These are phyloP conservation scores for Platyscapa corneri DNA, from an alignment of 1,140 invertebrate genomes.

Conservation along the genomic window DNA sequence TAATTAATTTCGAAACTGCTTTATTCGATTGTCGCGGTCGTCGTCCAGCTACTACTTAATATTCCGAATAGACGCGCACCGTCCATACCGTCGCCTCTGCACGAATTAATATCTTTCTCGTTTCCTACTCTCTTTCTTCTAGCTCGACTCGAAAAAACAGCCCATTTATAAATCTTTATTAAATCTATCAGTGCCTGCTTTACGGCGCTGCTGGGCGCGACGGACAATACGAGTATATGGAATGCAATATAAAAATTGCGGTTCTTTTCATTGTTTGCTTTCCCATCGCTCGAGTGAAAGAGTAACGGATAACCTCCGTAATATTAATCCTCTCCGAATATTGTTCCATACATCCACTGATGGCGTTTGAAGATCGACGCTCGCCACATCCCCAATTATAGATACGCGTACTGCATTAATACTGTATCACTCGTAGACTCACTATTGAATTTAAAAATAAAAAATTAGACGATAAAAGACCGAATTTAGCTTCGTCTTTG, in stretches of 20 bases:
- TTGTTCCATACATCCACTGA: no score
- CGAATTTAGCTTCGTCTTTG: no score
- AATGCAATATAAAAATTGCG: background rate
- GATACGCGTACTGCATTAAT: no score
- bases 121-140: background rate
- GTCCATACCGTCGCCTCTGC: background rate
- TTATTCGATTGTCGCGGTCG: background rate
- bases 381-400: no score
- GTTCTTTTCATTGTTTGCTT: background rate
- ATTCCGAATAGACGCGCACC: background rate
- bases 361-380: no score
- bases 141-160: background rate
- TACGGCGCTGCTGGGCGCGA: background rate
- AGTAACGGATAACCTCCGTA: background rate
- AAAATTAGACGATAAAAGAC: no score
- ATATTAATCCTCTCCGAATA: background rate
- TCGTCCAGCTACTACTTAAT: background rate
- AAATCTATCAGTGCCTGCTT: background rate
- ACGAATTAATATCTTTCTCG: background rate
- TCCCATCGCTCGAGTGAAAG: background rate
- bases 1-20: background rate
- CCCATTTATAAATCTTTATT: background rate
- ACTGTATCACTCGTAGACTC: no score
- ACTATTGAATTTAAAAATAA: no score
- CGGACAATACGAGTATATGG: no score